A percentile compares a stretch with the other conserved stretches of the same genome.
Conservation (phyloP, 1,140 invertebrate species). For the Colletes latitarsis region DNA sequence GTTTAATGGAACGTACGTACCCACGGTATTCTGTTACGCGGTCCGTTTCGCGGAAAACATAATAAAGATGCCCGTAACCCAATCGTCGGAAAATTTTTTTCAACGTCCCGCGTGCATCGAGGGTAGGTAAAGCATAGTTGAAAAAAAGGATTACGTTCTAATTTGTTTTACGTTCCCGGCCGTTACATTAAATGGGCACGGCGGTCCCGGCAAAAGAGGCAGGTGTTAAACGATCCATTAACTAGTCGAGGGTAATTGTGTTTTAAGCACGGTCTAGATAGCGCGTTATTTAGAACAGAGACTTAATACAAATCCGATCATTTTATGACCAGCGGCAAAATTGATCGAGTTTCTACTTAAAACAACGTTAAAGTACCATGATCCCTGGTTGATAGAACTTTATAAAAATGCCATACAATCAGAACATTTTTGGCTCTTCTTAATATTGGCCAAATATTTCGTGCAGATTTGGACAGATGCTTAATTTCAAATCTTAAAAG, state of each 20-base stretch:
- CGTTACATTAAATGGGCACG: constrained; percentile 31
- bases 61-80: neutral
- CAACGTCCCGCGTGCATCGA: neutral
- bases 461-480: no score
- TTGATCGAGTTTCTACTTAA: neutral
- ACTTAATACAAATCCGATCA: constrained; percentile 27
- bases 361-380: neutral
- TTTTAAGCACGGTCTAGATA: constrained; percentile 33
- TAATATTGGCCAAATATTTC: no score
- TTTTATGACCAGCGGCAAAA: neutral
- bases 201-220: constrained; percentile 17
- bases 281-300: constrained; percentile 21
- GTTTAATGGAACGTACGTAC: constrained; percentile 33
- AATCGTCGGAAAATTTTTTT: constrained; percentile 14
- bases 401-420: no score
- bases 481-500: no score
- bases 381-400: neutral
- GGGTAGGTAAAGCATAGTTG: constrained; percentile 19
- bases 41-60: constrained; percentile 2
- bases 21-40: constrained; percentile 34
- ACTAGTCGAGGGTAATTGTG: constrained; percentile 39
- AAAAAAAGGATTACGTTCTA: constrained; percentile 47
- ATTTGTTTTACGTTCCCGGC: constrained; percentile 40
- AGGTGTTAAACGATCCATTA: constrained; percentile 51
- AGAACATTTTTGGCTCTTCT: no score